Evolutionary conservation across 2,113 vertebrate species (phyloP).

Genomic region (Gadus macrocephalus): DNA sequence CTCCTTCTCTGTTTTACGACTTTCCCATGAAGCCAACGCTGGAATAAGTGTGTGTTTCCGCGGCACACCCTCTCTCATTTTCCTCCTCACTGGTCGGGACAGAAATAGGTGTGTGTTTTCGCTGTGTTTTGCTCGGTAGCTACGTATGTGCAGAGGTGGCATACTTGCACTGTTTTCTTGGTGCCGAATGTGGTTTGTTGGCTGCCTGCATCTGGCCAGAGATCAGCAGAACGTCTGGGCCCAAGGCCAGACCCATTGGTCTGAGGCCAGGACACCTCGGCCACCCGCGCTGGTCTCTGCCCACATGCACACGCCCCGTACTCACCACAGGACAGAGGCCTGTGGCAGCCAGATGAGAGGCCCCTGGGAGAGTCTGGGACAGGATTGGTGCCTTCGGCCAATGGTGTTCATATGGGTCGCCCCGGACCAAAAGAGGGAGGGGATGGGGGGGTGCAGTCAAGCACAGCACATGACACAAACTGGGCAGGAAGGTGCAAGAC

Average conservation of each 20-base stretch:
- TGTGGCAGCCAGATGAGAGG: conserved; percentile 41
- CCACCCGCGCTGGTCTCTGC: conserved; percentile 58
- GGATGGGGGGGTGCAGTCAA: conserved; percentile 40
- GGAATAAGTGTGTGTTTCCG: conserved; percentile 26
- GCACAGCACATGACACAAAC: conserved; percentile 51
- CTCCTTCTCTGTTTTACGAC: conserved; percentile 23
- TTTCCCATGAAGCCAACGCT: conserved; percentile 28
- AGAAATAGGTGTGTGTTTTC: conserved; percentile 60
- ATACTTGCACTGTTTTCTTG: conserved; percentile 52
- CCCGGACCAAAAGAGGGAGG: conserved; percentile 41
- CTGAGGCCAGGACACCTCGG: conserved; percentile 54
- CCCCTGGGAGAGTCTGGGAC: conserved; percentile 41
- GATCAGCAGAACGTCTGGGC: conserved; percentile 29
- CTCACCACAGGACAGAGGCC: conserved; percentile 50
- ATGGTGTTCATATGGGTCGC: conserved; percentile 43
- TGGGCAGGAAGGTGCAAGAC: conserved; percentile 42
- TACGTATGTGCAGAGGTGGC: conserved; percentile 45
- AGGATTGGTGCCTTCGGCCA: conserved; percentile 52
- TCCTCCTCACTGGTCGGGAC: conserved; percentile 49
- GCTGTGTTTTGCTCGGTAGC: conserved; percentile 14
- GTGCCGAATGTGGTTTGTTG: conserved; percentile 56
- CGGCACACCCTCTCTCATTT: conserved; percentile 18
- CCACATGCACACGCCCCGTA: conserved; percentile 39
- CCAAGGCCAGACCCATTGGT: conserved; percentile 12
- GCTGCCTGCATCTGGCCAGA: conserved; percentile 33